A percentile compares a stretch with the other conserved stretches of the same genome.
Evolutionary conservation across 1,140 invertebrate species (phyloP).

Genomic region (Drosophila tani): DNA sequence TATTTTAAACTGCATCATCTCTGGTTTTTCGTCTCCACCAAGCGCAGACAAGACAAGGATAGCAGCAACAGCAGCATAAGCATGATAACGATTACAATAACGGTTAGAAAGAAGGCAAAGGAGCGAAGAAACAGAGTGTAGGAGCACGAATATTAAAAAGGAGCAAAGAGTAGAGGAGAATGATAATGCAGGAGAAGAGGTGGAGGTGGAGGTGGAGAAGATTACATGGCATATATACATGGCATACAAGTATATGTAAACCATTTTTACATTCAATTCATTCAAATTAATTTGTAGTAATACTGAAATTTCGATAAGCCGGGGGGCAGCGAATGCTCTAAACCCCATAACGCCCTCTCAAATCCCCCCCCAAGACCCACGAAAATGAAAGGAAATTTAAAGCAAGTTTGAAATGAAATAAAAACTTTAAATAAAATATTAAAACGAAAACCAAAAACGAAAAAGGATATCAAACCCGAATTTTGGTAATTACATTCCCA

Average conservation of each 20-base stretch:
- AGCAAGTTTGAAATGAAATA: conserved; percentile 81
- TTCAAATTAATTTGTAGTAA: conserved; percentile 83
- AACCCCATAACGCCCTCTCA: conserved; percentile 11
- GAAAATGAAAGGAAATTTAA: conserved; percentile 65
- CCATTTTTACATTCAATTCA: conserved; percentile 82
- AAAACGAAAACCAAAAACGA: conserved; percentile 54
- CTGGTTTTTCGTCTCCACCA: conserved; percentile 76
- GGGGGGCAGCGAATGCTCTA: conserved; percentile 17
- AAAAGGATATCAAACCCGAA: conserved; percentile 23
- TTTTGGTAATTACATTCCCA: conserved; percentile 15
- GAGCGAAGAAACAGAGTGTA: not conserved
- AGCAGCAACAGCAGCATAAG: conserved; percentile 28
- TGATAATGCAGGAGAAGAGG: conserved; percentile 3
- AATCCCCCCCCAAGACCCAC: conserved; percentile 5
- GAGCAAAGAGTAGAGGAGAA: not conserved
- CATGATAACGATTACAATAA: conserved; percentile 21
- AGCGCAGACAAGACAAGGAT: conserved; percentile 49
- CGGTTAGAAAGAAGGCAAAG: conserved; percentile 6
- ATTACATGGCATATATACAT: conserved; percentile 38
- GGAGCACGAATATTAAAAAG: conserved; percentile 8
- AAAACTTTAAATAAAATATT: conserved; percentile 83
- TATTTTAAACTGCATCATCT: conserved; percentile 74
- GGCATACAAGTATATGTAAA: conserved; percentile 67
- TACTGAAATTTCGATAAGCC: conserved; percentile 74
- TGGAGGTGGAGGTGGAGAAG: conserved; percentile 26